A percentile compares a stretch with the other conserved stretches of the same genome.
phyloP scores from a whole-genome alignment of 2,113 vertebrate genomes.

The Trichechus manatus region DNA sequence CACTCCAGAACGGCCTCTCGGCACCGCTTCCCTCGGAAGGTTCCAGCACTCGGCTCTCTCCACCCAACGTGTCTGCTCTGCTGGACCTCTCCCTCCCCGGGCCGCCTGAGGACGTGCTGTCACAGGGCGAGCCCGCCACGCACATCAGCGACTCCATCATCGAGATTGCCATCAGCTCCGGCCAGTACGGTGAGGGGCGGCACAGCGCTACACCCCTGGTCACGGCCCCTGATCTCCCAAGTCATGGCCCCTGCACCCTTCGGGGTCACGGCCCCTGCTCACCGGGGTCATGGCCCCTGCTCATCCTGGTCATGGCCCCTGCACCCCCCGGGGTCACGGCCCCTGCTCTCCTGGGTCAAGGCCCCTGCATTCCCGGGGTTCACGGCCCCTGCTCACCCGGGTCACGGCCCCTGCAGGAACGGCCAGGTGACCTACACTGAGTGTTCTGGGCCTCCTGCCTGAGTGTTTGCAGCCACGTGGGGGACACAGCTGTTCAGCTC shows the following conservation, averaged over 20 bases:
- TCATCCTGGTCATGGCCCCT: too few relatives aligned
- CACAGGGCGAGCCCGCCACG: constrained; percentile 93
- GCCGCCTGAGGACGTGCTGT: constrained; percentile 96
- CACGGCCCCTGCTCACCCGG: too few relatives aligned
- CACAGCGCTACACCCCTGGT: too few relatives aligned
- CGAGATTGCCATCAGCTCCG: constrained; percentile 98
- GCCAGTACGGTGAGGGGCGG: constrained; percentile 91
- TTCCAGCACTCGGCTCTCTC: constrained; percentile 92
- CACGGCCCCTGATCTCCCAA: too few relatives aligned
- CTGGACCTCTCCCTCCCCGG: constrained; percentile 98
- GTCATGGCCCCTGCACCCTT: too few relatives aligned
- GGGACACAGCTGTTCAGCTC: background rate
- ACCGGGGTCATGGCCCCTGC: too few relatives aligned
- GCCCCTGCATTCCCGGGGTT: too few relatives aligned
- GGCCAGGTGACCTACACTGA: too few relatives aligned
- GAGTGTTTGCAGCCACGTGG: background rate
- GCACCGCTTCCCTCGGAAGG: constrained; percentile 83
- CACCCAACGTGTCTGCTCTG: constrained; percentile 96
- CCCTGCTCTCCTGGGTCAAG: too few relatives aligned
- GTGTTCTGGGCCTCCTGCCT: background rate
- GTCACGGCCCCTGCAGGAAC: too few relatives aligned
- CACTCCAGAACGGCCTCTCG: constrained; percentile 91
- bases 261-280: too few relatives aligned
- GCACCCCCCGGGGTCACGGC: too few relatives aligned
- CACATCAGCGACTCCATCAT: constrained; percentile 99